These are phyloP conservation scores for Anaspis maculata DNA, from an alignment of 2,888 invertebrate species.

Conservation along the genomic window DNA sequence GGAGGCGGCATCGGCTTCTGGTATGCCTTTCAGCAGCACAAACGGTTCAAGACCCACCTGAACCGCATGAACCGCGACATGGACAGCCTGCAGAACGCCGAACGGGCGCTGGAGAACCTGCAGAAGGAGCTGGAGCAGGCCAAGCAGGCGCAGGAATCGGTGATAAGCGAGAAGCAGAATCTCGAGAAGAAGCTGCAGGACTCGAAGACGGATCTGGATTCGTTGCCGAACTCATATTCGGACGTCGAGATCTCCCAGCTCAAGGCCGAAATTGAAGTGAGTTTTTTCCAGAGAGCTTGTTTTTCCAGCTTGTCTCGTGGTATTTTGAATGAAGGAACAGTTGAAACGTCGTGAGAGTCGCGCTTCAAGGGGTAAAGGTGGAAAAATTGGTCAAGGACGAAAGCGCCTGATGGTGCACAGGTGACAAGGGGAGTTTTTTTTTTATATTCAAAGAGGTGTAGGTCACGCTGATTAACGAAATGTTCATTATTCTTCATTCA, in stretches of 20 bases:
- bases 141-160: slow-evolving; percentile 72
- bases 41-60: slow-evolving; percentile 77
- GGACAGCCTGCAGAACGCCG: slow-evolving; percentile 85
- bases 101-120: slow-evolving; percentile 76
- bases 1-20: slow-evolving; percentile 83
- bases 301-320: slow-evolving; percentile 10
- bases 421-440: too few relatives aligned
- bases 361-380: too few relatives aligned
- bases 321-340: slow-evolving; percentile 5
- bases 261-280: slow-evolving; percentile 75
- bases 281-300: too few relatives aligned
- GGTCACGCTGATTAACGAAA: too few relatives aligned
- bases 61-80: slow-evolving; percentile 89
- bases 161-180: slow-evolving; percentile 71
- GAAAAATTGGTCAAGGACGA: too few relatives aligned
- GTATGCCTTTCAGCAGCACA: slow-evolving; percentile 87
- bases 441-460: too few relatives aligned
- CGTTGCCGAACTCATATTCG: slow-evolving; percentile 65
- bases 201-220: slow-evolving; percentile 55
- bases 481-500: too few relatives aligned
- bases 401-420: too few relatives aligned
- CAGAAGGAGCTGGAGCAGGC: slow-evolving; percentile 80
- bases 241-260: slow-evolving; percentile 74
- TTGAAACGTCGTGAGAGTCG: too few relatives aligned
- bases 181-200: slow-evolving; percentile 73